phyloP scores from a whole-genome alignment of 1,140 invertebrate genomes.

The Sinonovacula constricta region DNA sequence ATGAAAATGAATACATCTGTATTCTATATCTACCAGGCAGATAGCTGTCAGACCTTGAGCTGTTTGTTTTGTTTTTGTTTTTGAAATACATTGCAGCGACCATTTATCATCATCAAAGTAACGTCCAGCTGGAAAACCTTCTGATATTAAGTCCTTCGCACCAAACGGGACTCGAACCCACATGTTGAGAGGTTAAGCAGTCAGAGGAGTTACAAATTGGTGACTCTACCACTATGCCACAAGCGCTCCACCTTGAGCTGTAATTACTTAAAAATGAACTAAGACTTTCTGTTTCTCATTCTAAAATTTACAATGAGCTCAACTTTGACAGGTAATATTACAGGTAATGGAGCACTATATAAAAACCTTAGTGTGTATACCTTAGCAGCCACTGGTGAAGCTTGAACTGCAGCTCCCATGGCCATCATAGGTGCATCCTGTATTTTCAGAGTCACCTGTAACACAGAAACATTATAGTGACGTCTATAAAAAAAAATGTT shows the following conservation, averaged over 20 bases:
- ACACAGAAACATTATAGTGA: conserved; percentile 44
- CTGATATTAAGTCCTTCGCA: no score
- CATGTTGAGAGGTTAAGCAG: no score
- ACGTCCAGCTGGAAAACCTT: no score
- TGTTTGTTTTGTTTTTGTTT: no score
- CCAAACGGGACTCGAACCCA: no score
- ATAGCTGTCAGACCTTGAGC: background rate
- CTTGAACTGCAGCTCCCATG: conserved; percentile 77
- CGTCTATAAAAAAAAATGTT: conserved; percentile 74
- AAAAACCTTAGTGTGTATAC: background rate
- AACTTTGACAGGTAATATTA: background rate
- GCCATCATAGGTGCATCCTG: conserved; percentile 93
- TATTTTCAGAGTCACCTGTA: conserved; percentile 93
- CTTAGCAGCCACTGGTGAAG: conserved; percentile 19
- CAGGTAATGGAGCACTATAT: background rate
- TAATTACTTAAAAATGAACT: background rate
- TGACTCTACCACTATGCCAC: no score
- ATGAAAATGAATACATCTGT: no score
- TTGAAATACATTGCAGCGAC: no score
- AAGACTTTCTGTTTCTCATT: background rate
- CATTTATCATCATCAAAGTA: no score
- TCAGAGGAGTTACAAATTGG: no score
- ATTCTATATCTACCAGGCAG: background rate
- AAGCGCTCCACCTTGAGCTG: conserved; percentile 2
- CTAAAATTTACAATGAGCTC: background rate